Evolutionary conservation across 2,888 invertebrate genomes (phyloP), one percentile per base, ranked within the genome.

Genomic region (Phasia obesa): DNA sequence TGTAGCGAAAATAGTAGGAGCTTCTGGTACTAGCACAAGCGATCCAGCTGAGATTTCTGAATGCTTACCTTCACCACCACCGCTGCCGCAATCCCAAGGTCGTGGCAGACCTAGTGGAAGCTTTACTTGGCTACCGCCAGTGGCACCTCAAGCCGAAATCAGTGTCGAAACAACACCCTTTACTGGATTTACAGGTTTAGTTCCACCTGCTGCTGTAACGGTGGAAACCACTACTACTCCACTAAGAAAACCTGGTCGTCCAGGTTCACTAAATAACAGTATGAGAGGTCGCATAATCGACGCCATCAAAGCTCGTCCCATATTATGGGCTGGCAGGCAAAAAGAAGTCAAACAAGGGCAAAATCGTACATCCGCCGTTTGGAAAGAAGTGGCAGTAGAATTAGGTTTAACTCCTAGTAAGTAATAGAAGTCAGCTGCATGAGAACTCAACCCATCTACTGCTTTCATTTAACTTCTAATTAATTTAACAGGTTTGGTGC

Each of bases 231-330:
- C 86, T 19, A 88, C 87, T 17, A 87, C 89, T 51, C 87, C 90
- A 3, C 64, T 87, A 60, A 88, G 89, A 11, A 89, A 90, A 42
- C 86, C 90, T 25, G 89, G 89, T 15, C 86, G 90, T 23, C 90
- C 89, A 17, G 89, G 89, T 60, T 90, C 89, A 3, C 64, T 90
- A 85, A 90, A 90, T 71, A 89, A 90, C 53, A 90, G 89, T 84
- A 90, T 89, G 90, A 89, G 89, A 5, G 90, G 90, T 0, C 88
- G 88, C 17, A 89, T 89, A 71, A 89, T 89, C 42, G 89, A 89
- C 81, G 88, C 88, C 69, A 90, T 89, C 17, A 89, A 89, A 78
- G 86, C 86, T n/a, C 88, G 88, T 25, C 90, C 89, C 13, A 85
- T 88, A 0, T 84, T 89, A 9, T 89, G 89, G 89, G 88, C 89